phyloP scores from a whole-genome alignment of 2,888 invertebrate species.

The Ommatoiulus sabulosus region DNA sequence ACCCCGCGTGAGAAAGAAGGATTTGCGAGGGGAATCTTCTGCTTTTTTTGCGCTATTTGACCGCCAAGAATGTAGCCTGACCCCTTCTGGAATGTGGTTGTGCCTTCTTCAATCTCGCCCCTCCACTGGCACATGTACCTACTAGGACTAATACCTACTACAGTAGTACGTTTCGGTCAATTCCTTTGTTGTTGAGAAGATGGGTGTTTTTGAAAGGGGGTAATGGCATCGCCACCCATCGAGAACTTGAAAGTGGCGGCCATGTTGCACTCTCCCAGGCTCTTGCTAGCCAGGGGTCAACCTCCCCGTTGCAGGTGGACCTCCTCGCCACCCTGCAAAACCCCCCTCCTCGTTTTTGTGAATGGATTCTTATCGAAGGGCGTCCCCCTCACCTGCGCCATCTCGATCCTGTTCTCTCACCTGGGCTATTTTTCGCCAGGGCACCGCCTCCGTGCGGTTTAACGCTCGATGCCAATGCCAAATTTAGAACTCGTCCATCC shows the following conservation, averaged over 20 bases:
- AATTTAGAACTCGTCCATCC: not conserved
- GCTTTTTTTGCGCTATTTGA: slow-evolving; percentile 26
- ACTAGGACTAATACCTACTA: not conserved
- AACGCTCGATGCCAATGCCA: not conserved
- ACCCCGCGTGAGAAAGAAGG: not conserved
- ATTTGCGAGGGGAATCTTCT: not conserved
- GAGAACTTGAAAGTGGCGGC: slow-evolving; percentile 27
- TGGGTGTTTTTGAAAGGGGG: slow-evolving; percentile 17
- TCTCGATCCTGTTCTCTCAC: not conserved
- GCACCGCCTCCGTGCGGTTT: not conserved
- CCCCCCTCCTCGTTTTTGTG: not conserved
- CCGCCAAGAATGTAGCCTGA: slow-evolving; percentile 34
- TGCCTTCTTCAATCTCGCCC: not conserved
- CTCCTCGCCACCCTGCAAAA: not conserved
- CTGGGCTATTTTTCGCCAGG: not conserved
- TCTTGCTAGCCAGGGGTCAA: not conserved
- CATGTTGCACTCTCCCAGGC: slow-evolving; percentile 34
- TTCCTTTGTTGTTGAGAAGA: slow-evolving; percentile 11
- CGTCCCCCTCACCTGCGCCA: not conserved
- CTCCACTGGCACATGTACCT: not conserved
- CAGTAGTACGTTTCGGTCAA: slow-evolving; percentile 25
- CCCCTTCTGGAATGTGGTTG: slow-evolving; percentile 17
- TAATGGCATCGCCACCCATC: slow-evolving; percentile 28
- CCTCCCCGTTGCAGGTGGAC: slow-evolving; percentile 13
- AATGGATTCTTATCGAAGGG: not conserved